Evolutionary conservation across 1,140 invertebrate species (phyloP), one percentile per base, ranked within the genome.

Genomic region (Penaeus chinensis): DNA sequence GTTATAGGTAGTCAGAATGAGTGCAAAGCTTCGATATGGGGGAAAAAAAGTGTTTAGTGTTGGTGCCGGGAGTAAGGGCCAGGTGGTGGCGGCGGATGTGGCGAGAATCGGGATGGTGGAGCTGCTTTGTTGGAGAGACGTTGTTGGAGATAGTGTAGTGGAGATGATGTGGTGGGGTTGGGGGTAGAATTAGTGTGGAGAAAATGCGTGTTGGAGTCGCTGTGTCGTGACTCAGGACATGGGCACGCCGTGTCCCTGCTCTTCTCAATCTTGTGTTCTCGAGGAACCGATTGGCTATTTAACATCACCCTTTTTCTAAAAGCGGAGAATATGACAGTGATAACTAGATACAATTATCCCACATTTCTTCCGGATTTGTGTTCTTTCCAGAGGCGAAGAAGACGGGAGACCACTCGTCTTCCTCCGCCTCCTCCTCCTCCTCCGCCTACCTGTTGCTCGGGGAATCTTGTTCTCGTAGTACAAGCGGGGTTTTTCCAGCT

Each of bases 41-140:
- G 54, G 16, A 54, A 54, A 54, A 47, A 54, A 54, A 16, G 10
- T 11, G 10, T 54, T 47, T 16, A 54, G 74, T 77, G 69, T 74
- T 63, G 74, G 76, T 79, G 84, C 76, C 84, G 74, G 32, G 84
- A 54, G 54, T 54, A 54, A 79, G 84, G 69, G 82, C 82, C 82
- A 84, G 82, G 84, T 85, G 62, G 19, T 62, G 76, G 62, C 32
- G 54, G 54, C 54, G 54, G 54, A 54, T 54, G 54, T 54, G 54
- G 54, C 54, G 54, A 54, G 54, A 8, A 54, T 54, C 54, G 54
- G 10, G 10, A 5, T 74, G 20, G 24, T 74, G 24, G 71, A n/a
- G 27, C 16, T 27, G 20, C 18, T 74, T 32, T 74, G 27, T 74
- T 27, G 71, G 71, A 32, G 71, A 74, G 3, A 19, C 16, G n/a